Base-by-base conservation (phyloP, 1,140 invertebrate species). In the Portunus trituberculatus region DNA sequence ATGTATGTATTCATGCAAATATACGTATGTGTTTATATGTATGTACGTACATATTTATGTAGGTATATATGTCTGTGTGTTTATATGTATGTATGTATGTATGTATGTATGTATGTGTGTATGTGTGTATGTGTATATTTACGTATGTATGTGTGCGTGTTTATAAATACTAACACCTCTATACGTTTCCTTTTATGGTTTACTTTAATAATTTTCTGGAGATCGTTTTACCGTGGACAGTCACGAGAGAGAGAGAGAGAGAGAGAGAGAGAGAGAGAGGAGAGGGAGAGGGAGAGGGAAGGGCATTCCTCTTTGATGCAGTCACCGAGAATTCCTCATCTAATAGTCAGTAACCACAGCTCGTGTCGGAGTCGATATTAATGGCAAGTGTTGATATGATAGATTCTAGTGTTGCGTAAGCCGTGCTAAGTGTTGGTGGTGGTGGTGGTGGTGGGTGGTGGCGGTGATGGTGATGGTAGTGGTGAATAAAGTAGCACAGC, bases 41-140 rank as follows among this genome's bases (percentile, higher is more conserved):
- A 7, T 25, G 83, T 86, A 25, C 25, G 16, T 86, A 25, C n/a
- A 25, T 86, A 25, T 25, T 4, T 86, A 25, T 67, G 14, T n/a
- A 20, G 31, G 46, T 46, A 28, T 46, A 8, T 48, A 45, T 46
- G 32, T 89, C 4, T 89, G 87, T 39, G n/a, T 89, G n/a, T 89
- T 6, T 89, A 25, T 89, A 25, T 89, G 32, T 89, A 25, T 91
- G 25, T 91, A 20, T 67, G 48, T 67, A 20, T 91, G 48, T 67
- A 39, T 76, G 28, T 91, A 39, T 91, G 48, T 91, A 39, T 91
- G 48, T 91, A 39, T 91, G 48, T 91, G 28, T 91, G 48, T 91
- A 39, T 91, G 48, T 91, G 28, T 91, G 48, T 67, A 39, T 91
- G 31, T 91, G 48, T 67, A 76, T 67, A 39, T 89, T 39, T 89